These are phyloP conservation scores for Sebastolobus altivelis DNA, from an alignment of 2,797 vertebrate genomes.

Conservation along the genomic window DNA sequence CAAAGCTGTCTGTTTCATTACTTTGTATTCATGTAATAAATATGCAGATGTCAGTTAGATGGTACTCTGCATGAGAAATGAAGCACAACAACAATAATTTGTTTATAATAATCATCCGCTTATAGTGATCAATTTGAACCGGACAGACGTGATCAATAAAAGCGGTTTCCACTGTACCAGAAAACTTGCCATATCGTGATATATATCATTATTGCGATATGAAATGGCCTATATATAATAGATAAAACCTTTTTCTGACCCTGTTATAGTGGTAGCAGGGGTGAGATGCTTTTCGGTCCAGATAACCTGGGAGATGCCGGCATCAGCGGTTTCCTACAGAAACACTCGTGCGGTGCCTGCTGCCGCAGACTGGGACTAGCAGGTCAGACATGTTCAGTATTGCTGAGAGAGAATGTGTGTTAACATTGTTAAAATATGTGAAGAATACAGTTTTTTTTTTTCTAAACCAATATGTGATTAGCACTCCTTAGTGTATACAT, in stretches of 20 bases:
- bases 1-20: no score
- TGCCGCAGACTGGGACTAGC: slow-evolving; percentile 90
- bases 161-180: no score
- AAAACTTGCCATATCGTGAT: no score
- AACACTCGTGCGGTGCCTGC: slow-evolving; percentile 92
- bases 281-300: slow-evolving; percentile 93
- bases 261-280: slow-evolving; percentile 52
- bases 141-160: no score
- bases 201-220: no score
- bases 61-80: no score
- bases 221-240: no score
- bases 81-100: no score
- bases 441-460: neutral
- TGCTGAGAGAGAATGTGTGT: neutral
- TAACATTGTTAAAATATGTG: neutral
- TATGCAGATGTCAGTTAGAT: no score
- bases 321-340: slow-evolving; percentile 91
- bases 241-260: slow-evolving; percentile 8
- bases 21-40: no score
- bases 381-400: slow-evolving; percentile 79
- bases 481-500: slow-evolving; percentile 12
- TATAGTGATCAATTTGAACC: no score
- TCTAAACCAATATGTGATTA: slow-evolving; percentile 22
- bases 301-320: slow-evolving; percentile 93
- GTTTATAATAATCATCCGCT: no score